Base-by-base conservation (phyloP, 2,888 invertebrate genomes). In the Lycocerus yunnanus region DNA sequence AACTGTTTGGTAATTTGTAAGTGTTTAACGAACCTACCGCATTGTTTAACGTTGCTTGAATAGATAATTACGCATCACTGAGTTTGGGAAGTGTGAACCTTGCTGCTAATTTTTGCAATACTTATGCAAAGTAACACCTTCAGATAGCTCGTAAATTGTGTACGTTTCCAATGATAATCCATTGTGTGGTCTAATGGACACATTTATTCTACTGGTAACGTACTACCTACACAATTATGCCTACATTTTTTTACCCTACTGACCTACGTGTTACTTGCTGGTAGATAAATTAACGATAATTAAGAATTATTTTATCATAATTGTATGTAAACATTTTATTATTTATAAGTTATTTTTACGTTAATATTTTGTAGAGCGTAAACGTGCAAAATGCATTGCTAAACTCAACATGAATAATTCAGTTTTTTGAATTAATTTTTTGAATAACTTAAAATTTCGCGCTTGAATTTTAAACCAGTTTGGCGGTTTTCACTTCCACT, bases 71-170 rank as follows among this genome's bases (percentile, higher is more conserved):
- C 76, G 75, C 61, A 61, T 75, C 74, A 78, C 72, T 72, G 74
- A 77, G 73, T 76, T 82, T 80, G 79, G 78, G 79, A 80, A 82
- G 80, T 77, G 75, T 72, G 69, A 78, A 79, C 80, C 80, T 83
- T 78, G 81, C 78, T 75, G 78, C 78, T 85, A 85, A 85, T 85
- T 82, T 84, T 83, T 84, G 84, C 84, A 81, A 85, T 85, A 84
- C 83, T 84, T 84, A 85, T 85, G 83, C 85, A 76, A n/a, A 76
- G 75, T 78, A 84, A 80, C 81, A 81, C 75, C 68, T 74, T 80
- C 75, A 75, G 79, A 74, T 78, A 80, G 83, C 80, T 84, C 84
- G 84, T 85, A 85, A 85, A 85, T 83, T 82, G 83, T 80, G 79
- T 80, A 81, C 81, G 81, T 79, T 80, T 78, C 79, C 71, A 80